Percentiles rank a stretch among this genome's conserved stretches.
phyloP scores from a whole-genome alignment of 2,888 invertebrate genomes.

The Andrena trimmerana region DNA sequence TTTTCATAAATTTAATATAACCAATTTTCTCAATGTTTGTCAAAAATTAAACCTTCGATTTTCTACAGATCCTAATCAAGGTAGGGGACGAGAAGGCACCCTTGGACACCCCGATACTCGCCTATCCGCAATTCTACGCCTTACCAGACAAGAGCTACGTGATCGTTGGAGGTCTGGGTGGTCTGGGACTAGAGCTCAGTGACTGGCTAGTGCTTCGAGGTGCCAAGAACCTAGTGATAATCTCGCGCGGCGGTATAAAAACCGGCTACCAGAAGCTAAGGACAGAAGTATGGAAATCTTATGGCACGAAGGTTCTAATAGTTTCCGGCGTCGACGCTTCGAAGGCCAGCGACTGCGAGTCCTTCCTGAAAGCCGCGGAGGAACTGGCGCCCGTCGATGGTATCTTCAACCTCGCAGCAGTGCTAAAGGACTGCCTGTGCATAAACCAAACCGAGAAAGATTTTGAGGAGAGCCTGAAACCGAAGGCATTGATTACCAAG shows the following conservation, averaged over 20 bases:
- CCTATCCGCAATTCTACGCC: conserved; percentile 86
- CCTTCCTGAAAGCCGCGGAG: conserved; percentile 88
- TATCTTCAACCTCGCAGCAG: conserved; percentile 89
- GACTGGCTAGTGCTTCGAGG: conserved; percentile 95
- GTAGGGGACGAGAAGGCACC: conserved; percentile 55
- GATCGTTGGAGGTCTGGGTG: conserved; percentile 94
- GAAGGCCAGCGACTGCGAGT: conserved; percentile 89
- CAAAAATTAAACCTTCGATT: background rate
- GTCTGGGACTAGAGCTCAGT: conserved; percentile 95
- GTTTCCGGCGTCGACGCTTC: conserved; percentile 90
- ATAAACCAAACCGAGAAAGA: conserved; percentile 86
- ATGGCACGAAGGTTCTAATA: conserved; percentile 89
- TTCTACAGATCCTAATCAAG: conserved; percentile 35
- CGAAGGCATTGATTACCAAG: conserved; percentile 88
- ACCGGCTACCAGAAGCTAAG: conserved; percentile 94
- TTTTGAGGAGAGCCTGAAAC: conserved; percentile 86
- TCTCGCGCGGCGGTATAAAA: conserved; percentile 92
- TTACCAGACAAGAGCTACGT: conserved; percentile 87
- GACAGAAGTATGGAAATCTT: conserved; percentile 89
- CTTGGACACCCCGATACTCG: conserved; percentile 77
- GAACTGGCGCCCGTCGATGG: conserved; percentile 87
- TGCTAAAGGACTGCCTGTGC: conserved; percentile 86
- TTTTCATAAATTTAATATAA: background rate
- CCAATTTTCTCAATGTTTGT: background rate
- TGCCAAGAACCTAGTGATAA: conserved; percentile 91